Conservation (phyloP, 2,888 invertebrate genomes). For the Bugulina stolonifera region DNA sequence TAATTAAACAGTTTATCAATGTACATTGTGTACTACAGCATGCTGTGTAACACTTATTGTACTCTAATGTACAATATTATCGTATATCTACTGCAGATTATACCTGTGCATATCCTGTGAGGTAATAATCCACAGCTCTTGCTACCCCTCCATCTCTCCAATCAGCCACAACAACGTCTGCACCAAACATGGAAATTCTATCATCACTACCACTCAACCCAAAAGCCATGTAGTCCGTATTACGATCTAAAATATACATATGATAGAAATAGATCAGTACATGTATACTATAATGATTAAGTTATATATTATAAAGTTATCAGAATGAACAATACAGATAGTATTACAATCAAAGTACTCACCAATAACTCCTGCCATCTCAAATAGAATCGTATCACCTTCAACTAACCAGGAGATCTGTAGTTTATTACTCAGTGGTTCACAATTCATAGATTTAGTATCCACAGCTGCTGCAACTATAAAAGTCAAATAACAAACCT, state of each 20-base stretch:
- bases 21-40: no score
- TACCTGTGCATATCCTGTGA: slow-evolving; percentile 18
- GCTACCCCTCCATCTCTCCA: slow-evolving; percentile 47
- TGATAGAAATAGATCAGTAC: not conserved
- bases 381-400: not conserved
- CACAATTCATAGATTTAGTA: not conserved
- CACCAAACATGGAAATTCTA: slow-evolving; percentile 64
- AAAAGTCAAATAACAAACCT: no score
- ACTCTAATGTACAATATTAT: not conserved
- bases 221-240: slow-evolving; percentile 79
- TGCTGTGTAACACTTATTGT: not conserved
- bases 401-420: not conserved
- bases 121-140: slow-evolving; percentile 26
- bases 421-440: not conserved
- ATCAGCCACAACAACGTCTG: slow-evolving; percentile 77
- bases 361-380: slow-evolving; percentile 15
- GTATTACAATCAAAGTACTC: no score
- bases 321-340: no score
- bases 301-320: no score
- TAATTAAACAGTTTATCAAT: not conserved
- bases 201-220: slow-evolving; percentile 67
- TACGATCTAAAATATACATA: slow-evolving; percentile 13
- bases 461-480: not conserved
- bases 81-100: no score
- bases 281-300: not conserved